Conservation (phyloP, 2,113 vertebrate species). For the Gambusia affinis region DNA sequence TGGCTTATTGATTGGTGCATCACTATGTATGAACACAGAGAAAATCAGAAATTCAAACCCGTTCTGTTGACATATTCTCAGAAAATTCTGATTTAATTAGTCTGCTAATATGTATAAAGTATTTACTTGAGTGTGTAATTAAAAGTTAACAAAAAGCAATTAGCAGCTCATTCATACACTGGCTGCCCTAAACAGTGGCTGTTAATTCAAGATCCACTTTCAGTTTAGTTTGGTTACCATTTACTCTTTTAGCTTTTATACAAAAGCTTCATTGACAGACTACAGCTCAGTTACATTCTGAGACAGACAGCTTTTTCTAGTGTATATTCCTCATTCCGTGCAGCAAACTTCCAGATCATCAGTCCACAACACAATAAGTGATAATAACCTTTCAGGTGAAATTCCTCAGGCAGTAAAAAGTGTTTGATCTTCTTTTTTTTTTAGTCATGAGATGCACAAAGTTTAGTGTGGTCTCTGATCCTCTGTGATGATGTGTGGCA, state of each 20-base stretch:
- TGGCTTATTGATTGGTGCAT: not conserved
- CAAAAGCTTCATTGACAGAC: not conserved
- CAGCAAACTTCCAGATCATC: not conserved
- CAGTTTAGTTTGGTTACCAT: not conserved
- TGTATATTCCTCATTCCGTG: not conserved
- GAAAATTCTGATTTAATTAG: slow-evolving; percentile 54
- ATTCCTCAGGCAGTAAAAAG: slow-evolving; percentile 25
- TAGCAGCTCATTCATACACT: slow-evolving; percentile 51
- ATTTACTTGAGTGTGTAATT: slow-evolving; percentile 54
- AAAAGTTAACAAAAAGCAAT: slow-evolving; percentile 65
- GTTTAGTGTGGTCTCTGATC: slow-evolving; percentile 25
- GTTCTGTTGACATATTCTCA: slow-evolving; percentile 40
- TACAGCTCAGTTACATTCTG: not conserved
- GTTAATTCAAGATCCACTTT: slow-evolving; percentile 28
- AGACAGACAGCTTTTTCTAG: not conserved
- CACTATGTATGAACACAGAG: too few species aligned
- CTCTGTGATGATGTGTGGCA: not conserved
- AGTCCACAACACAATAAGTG: not conserved
- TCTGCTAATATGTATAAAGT: slow-evolving; percentile 49
- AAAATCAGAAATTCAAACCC: not conserved
- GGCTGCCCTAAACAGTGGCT: slow-evolving; percentile 12
- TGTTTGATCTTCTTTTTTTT: slow-evolving; percentile 28
- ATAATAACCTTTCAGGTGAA: slow-evolving; percentile 23
- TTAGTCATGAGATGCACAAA: slow-evolving; percentile 23
- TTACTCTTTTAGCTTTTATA: not conserved